phyloP scores from a whole-genome alignment of 1,140 invertebrate species.

The Tachypleus tridentatus region DNA sequence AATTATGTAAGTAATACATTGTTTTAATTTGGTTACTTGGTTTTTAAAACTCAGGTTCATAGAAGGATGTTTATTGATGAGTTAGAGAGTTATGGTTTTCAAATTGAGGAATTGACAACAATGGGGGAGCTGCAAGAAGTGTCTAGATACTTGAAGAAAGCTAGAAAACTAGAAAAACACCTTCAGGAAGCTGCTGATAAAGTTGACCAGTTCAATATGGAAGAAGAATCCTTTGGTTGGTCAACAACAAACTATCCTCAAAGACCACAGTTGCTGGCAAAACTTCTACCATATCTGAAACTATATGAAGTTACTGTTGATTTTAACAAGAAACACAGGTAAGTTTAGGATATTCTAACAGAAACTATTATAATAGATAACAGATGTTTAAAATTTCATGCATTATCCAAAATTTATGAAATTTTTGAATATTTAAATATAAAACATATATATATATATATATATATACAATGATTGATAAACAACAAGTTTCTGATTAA shows the following conservation, averaged over 20 bases:
- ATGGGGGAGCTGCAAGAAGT: not conserved
- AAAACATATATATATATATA: not conserved
- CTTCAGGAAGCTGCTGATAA: slow-evolving; percentile 55
- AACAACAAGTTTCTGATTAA: slow-evolving; percentile 1
- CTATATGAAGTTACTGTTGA: slow-evolving; percentile 78
- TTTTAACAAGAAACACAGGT: slow-evolving; percentile 66
- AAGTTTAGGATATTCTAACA: slow-evolving; percentile 9
- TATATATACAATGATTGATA: not conserved
- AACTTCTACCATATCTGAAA: slow-evolving; percentile 68
- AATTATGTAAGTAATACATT: too few species aligned
- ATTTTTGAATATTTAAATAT: not conserved
- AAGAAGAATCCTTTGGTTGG: slow-evolving; percentile 82
- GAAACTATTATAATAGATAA: not conserved
- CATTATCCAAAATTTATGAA: not conserved
- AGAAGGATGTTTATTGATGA: not conserved
- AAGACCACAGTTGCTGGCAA: slow-evolving; percentile 53
- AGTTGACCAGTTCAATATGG: slow-evolving; percentile 82
- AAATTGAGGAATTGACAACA: not conserved
- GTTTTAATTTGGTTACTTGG: not conserved
- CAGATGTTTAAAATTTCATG: not conserved
- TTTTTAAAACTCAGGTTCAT: not conserved
- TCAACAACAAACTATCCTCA: slow-evolving; percentile 78
- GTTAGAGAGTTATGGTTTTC: not conserved
- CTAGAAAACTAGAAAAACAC: slow-evolving; percentile 56
- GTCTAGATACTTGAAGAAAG: slow-evolving; percentile 58